Evolutionary conservation across 2,113 vertebrate genomes (phyloP), one percentile per base, ranked within the genome.

Genomic region (Elephantulus edwardii): DNA sequence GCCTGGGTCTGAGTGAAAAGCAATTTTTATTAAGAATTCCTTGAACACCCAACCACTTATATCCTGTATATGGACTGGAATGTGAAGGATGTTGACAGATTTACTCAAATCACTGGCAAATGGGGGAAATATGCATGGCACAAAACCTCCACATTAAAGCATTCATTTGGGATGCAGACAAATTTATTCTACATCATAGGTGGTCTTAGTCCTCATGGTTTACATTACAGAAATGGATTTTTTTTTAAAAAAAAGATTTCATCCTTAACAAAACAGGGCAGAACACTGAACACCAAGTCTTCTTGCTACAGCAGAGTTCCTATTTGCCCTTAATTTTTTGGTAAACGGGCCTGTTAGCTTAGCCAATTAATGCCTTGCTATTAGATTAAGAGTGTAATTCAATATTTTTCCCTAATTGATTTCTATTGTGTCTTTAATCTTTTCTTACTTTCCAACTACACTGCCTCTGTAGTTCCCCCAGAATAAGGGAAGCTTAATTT

Each of bases 21-120:
- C 30, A 66, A 28, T 19, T 83, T 86, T 94, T 56, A 85, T 87
- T 85, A 60, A 64, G 83, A 77, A 66, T 52, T 71, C 75, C 71
- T 19, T 72, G 79, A 46, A 24, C 40, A 64, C 6, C 10, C 64
- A 54, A 83, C 13, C 50, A 40, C 81, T 88, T 58, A 16, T 44
- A 50, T 8, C 30, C 54, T 60, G 48, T n/a, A 7, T 0, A 8
- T 1, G 6, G 50, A 58, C 19, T 84, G 35, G 79, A 58, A 24
- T 16, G 50, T 52, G 83, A 64, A 77, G 1, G 46, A 24, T 17
- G 38, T 68, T 28, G 24, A 66, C 2, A 42, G 50, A 85, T 42
- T 81, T 64, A 64, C 60, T 58, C 35, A 62, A 60, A 72, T 28
- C 76, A 60, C 5, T 24, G 20, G 56, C 28, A 26, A 75, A 44